Conservation (phyloP, 1,140 invertebrate genomes). For the Littorina saxatilis region DNA sequence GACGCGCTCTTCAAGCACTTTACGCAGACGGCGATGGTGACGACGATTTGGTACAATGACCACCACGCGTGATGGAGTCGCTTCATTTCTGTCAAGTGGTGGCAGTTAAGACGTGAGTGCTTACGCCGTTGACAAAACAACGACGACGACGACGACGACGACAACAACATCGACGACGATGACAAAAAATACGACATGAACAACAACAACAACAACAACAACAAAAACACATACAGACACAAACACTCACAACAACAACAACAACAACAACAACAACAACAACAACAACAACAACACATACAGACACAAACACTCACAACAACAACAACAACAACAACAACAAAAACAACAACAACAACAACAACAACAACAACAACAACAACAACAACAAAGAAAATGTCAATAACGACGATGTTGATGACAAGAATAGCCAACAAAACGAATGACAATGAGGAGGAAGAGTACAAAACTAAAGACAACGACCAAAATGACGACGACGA, state of each 20-base stretch:
- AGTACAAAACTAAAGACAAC: no score
- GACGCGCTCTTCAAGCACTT: not conserved
- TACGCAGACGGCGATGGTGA: not conserved
- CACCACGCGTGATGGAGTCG: not conserved
- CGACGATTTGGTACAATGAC: not conserved
- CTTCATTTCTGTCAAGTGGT: not conserved
- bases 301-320: no score
- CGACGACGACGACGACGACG: not conserved
- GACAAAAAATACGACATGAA: not conserved
- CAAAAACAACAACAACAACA: no score
- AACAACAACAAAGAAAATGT: not conserved
- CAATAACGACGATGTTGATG: not conserved
- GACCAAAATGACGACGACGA: no score
- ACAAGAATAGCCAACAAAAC: not conserved
- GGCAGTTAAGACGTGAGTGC: not conserved
- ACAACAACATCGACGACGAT: not conserved
- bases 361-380: not conserved
- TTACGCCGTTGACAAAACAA: not conserved
- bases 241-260: not conserved
- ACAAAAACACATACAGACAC: not conserved
- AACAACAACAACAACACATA: not conserved
- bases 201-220: not conserved
- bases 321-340: no score
- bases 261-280: not conserved
- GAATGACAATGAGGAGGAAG: no score